A percentile compares a stretch with the other conserved stretches of the same genome.
phyloP scores from a whole-genome alignment of 2,888 invertebrate genomes.

The Tipula lateralis region DNA sequence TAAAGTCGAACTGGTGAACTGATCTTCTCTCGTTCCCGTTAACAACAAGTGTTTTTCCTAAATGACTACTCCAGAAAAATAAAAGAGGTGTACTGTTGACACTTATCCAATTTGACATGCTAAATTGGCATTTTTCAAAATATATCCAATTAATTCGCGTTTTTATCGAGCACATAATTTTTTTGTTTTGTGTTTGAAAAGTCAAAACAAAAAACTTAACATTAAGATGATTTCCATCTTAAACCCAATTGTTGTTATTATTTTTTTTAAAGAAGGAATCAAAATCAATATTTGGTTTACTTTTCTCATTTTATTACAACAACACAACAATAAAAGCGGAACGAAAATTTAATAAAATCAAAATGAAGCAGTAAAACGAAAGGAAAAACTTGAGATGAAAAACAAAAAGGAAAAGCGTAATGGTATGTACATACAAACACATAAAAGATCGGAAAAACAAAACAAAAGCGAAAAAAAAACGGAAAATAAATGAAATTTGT shows the following conservation, averaged over 20 bases:
- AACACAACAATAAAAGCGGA: not conserved
- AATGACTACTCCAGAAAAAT: too few species aligned
- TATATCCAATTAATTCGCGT: too few species aligned
- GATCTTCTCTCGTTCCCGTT: too few species aligned
- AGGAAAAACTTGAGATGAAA: not conserved
- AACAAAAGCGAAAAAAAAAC: not conserved
- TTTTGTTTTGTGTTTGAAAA: too few species aligned
- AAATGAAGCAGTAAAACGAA: not conserved
- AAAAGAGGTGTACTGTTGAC: too few species aligned
- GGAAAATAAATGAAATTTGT: not conserved
- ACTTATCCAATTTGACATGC: too few species aligned
- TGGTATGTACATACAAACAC: not conserved
- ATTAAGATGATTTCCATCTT: not conserved
- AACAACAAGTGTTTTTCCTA: too few species aligned
- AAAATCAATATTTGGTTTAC: not conserved
- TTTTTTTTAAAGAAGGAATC: not conserved
- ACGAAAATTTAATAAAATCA: not conserved
- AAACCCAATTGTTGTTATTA: not conserved
- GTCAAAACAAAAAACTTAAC: too few species aligned
- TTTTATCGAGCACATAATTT: too few species aligned
- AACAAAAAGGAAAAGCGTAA: too few species aligned
- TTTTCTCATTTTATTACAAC: not conserved
- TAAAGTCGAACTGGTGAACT: too few species aligned
- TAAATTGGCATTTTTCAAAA: too few species aligned
- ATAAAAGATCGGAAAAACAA: not conserved